Evolutionary conservation across 2,888 invertebrate species (phyloP).

Genomic region (Loripinus fragilis): DNA sequence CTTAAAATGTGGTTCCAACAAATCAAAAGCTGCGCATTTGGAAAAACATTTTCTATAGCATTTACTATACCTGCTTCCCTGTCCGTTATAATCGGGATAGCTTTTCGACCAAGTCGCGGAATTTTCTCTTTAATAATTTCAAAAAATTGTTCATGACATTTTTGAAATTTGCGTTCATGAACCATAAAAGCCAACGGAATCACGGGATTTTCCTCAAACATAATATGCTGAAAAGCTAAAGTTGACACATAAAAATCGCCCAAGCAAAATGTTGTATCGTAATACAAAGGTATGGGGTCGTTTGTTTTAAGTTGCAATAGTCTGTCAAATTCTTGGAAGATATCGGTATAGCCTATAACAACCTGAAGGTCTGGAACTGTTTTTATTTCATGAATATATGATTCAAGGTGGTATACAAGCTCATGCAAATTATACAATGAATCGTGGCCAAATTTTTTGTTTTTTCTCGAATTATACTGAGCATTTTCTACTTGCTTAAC

Average conservation of each 20-base stretch:
- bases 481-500: neutral
- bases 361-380: slow-evolving; percentile 16
- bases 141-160: slow-evolving; percentile 26
- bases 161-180: slow-evolving; percentile 27
- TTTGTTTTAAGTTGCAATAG: slow-evolving; percentile 6
- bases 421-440: neutral
- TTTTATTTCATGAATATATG: slow-evolving; percentile 13
- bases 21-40: neutral
- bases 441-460: slow-evolving; percentile 7
- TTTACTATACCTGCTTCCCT: neutral
- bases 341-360: neutral
- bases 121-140: slow-evolving; percentile 9
- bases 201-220: slow-evolving; percentile 19
- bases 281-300: neutral
- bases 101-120: neutral
- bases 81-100: neutral
- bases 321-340: slow-evolving; percentile 7
- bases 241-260: slow-evolving; percentile 27
- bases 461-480: neutral
- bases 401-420: neutral
- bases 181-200: slow-evolving; percentile 16
- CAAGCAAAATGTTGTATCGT: slow-evolving; percentile 24
- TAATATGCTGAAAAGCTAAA: slow-evolving; percentile 15
- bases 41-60: neutral
- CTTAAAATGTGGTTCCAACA: neutral